Evolutionary conservation across 2,888 invertebrate genomes (phyloP), one percentile per base, ranked within the genome.

Genomic region (Prenolepis imparis): DNA sequence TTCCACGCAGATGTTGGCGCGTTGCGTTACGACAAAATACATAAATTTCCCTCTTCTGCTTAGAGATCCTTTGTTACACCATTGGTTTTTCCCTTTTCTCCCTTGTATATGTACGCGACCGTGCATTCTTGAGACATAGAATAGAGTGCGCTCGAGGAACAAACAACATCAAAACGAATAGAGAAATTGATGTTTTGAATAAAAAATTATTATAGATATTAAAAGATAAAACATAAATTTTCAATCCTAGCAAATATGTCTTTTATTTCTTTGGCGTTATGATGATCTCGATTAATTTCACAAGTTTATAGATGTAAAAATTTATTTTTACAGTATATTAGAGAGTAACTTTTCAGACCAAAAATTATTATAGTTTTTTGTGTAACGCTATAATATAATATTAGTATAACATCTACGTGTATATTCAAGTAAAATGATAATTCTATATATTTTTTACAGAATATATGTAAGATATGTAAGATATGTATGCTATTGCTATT

Each of bases 41-140:
- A 93, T 92, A 92, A 92, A 92, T 92, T 92, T 91, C 87, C 90
- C 89, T 89, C 89, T 89, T 89, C 85, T 87, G 85, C 85, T 85
- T 86, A 83, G 83, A 85, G 83, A 86, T 80, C 88, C 84, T 88
- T 89, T 90, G 89, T 88, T 87, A 75, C 59, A 59, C 82, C 85
- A 59, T 81, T 84, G 78, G 85, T 72, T 70, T 86, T 80, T 85
- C 59, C 68, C 78, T 82, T 84, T 81, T 66, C n/a, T 77, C 68
- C n/a, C 24, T 74, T 36, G 3, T 44, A 44, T 18, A 21, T 66
- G 66, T 83, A 82, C 64, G 86, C 86, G 55, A 39, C 84, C 83
- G 39, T 55, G 74, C 81, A 85, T 88, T 82, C 86, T 74, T 85
- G 84, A 85, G 88, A 83, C 87, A 80, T 90, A 89, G 84, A 84